Evolutionary conservation across 2,113 vertebrate species (phyloP).

Genomic region (Zeus faber): DNA sequence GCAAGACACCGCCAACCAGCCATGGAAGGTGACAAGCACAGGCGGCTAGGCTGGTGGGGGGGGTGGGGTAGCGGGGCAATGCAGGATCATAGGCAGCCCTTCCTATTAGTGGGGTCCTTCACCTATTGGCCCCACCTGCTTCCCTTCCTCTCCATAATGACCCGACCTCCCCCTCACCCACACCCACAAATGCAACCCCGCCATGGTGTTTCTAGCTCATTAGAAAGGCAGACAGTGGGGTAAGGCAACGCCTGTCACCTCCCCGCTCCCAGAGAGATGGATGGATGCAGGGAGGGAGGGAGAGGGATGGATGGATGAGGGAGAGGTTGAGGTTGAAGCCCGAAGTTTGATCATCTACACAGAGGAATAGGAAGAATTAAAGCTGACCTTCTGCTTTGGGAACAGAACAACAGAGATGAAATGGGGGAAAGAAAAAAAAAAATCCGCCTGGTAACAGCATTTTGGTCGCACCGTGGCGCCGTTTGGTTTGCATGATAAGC

Average conservation of each 20-base stretch:
- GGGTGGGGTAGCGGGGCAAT: slow-evolving; percentile 18
- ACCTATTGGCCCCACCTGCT: slow-evolving; percentile 73
- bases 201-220: too few relatives aligned
- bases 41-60: not conserved
- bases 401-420: too few relatives aligned
- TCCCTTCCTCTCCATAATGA: slow-evolving; percentile 84
- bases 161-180: slow-evolving; percentile 76
- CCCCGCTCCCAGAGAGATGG: too few relatives aligned
- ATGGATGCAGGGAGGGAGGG: slow-evolving; percentile 25
- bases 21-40: not conserved
- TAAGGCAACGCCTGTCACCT: too few relatives aligned
- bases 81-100: slow-evolving; percentile 60
- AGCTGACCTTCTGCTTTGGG: slow-evolving; percentile 11
- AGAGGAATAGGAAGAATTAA: slow-evolving; percentile 12
- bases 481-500: too few relatives aligned
- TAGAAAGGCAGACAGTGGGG: slow-evolving; percentile 79
- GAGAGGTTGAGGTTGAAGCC: slow-evolving; percentile 26
- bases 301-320: slow-evolving; percentile 35
- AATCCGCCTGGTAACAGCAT: too few relatives aligned
- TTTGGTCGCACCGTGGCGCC: too few relatives aligned
- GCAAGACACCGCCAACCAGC: too few relatives aligned
- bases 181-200: too few relatives aligned
- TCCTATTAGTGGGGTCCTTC: slow-evolving; percentile 73
- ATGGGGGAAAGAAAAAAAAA: too few relatives aligned
- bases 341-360: slow-evolving; percentile 41